Evolutionary conservation across 1,140 invertebrate genomes (phyloP).

Genomic region (Aphelenchoides fujianensis): DNA sequence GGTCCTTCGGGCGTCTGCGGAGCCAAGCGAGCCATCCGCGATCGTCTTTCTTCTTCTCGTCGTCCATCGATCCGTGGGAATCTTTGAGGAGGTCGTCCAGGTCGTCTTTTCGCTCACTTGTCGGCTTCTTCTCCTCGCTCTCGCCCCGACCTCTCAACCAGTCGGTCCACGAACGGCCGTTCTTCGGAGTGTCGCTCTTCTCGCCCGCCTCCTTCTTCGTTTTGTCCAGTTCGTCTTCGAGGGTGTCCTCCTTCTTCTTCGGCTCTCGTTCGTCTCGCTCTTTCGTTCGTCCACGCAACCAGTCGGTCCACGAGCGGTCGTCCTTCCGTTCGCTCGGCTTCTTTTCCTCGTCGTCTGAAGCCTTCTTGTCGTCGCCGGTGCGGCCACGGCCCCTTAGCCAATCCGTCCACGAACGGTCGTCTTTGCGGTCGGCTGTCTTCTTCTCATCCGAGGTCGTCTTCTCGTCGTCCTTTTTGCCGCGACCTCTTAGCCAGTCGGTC

Average conservation of each 20-base stretch:
- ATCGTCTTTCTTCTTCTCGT: not conserved
- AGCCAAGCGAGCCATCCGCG: not conserved
- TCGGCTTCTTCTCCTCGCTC: not conserved
- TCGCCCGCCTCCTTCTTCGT: too few species aligned
- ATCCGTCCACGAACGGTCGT: not conserved
- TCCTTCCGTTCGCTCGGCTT: too few species aligned
- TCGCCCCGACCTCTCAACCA: not conserved
- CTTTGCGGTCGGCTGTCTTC: too few species aligned
- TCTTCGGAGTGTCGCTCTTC: too few species aligned
- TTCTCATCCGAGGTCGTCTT: too few species aligned
- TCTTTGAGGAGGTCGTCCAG: conserved; percentile 8
- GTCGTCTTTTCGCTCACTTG: not conserved
- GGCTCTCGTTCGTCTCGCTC: too few species aligned
- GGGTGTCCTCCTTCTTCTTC: too few species aligned
- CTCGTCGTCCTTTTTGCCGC: not conserved
- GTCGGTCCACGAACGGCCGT: too few species aligned
- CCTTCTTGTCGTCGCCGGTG: not conserved
- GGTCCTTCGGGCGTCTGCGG: not conserved
- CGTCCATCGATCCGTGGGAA: too few species aligned
- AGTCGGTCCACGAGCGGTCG: not conserved
- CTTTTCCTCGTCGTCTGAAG: too few species aligned
- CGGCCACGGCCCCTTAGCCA: too few species aligned
- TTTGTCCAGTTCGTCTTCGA: too few species aligned
- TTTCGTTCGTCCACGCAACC: not conserved
- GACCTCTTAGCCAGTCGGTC: not conserved